Evolutionary conservation across 2,113 vertebrate species (phyloP), one percentile per base, ranked within the genome.

Genomic region (Corythaeola cristata): DNA sequence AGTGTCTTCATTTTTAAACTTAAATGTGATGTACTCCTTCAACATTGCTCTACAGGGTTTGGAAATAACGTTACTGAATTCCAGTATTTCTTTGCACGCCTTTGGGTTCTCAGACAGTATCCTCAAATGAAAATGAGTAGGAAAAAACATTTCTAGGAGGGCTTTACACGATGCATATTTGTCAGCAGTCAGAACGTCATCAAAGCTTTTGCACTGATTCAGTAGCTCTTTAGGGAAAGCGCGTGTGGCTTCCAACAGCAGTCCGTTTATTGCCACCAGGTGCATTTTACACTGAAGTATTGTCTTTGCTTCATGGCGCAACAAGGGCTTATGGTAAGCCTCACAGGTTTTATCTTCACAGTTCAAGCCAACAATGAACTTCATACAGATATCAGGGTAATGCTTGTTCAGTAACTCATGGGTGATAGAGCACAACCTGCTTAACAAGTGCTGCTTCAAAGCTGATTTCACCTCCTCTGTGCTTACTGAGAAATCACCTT

Each of bases 101-200:
- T 53, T 79, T 33, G 97, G 95, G 72, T 98, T 98, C 90, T 98
- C 97, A 7, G 98, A 98, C 55, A 98, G 66, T 52, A 98, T 95
- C 72, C 98, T 96, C 82, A 98, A 97, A 85, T 98, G 98, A 85
- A 98, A 98, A 96, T 98, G 98, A 75, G 96, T 96, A n/a, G 98
- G 98, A 67, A 98, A 98, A 88, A 98, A 86, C 3, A 87, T 35
- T 60, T 94, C 90, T 47, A 98, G 69, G 53, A 98, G 97, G 33
- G 97, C 96, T 96, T 62, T 76, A 93, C 98, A 98, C 0, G 94
- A 89, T 3, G 77, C 56, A 1, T 97, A 97, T 53, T 30, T 90
- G 52, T 98, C 93, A 58, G 68, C 47, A 44, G 96, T 92, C 86
- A 98, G 76, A 88, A 98, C 32, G 27, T 72, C 82, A 74, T 97